phyloP scores from a whole-genome alignment of 2,113 vertebrate species.

The Pygoscelis adeliae region DNA sequence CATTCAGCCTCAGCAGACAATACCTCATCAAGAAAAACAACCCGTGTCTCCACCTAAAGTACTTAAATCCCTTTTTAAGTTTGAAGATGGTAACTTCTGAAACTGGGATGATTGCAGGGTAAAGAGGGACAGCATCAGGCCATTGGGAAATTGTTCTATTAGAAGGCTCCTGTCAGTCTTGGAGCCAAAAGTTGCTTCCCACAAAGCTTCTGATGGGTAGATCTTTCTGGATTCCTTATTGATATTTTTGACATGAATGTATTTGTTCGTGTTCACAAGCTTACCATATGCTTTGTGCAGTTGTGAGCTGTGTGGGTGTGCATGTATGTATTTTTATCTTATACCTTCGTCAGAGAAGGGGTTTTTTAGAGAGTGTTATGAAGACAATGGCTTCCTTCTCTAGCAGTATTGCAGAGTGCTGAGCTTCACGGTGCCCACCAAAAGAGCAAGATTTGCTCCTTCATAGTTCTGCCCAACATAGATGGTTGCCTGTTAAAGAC shows the following conservation, averaged over 20 bases:
- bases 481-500: not conserved
- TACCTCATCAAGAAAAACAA: not conserved
- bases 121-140: not conserved
- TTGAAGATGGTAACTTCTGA: not conserved
- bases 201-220: not conserved
- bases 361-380: not conserved
- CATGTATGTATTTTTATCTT: conserved; percentile 5
- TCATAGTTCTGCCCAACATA: not conserved
- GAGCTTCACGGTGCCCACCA: not conserved
- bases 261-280: not conserved
- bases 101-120: not conserved
- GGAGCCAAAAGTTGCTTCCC: not conserved
- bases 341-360: not conserved
- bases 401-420: not conserved
- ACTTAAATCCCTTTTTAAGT: not conserved
- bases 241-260: not conserved
- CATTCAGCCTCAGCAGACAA: not conserved
- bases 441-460: not conserved
- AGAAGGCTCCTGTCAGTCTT: not conserved
- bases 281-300: conserved; percentile 15
- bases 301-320: conserved; percentile 28
- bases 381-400: not conserved
- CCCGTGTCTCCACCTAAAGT: not conserved
- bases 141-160: not conserved
- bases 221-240: not conserved